These are phyloP conservation scores for Rhyzopertha dominica DNA, from an alignment of 1,140 invertebrate genomes.

Conservation along the genomic window DNA sequence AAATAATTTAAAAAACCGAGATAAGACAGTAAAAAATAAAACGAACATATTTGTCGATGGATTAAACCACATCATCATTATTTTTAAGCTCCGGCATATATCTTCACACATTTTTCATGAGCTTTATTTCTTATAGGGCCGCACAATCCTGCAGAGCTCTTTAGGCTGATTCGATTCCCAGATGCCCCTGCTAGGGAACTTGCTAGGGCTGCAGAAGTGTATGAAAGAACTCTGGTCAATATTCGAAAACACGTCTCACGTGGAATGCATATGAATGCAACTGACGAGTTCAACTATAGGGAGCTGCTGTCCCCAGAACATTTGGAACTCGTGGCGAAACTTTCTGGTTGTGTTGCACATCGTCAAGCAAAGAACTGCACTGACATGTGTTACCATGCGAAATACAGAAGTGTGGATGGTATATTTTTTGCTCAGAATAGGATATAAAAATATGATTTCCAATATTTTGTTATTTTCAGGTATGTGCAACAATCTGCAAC, in stretches of 20 bases:
- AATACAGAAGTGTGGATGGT: constrained; percentile 88
- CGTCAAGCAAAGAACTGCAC: constrained; percentile 65
- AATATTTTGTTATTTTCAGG: too few species aligned
- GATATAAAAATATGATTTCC: too few species aligned
- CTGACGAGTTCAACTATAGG: constrained; percentile 67
- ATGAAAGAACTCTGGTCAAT: constrained; percentile 83
- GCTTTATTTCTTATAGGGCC: too few species aligned
- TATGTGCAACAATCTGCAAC: constrained; percentile 91
- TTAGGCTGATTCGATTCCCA: constrained; percentile 74
- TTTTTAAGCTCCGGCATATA: too few species aligned
- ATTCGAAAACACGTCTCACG: constrained; percentile 73
- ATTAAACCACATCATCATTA: too few species aligned
- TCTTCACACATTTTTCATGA: too few species aligned
- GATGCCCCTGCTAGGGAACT: constrained; percentile 71
- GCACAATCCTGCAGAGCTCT: constrained; percentile 54
- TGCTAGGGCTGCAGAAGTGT: constrained; percentile 87
- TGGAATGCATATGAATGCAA: constrained; percentile 54
- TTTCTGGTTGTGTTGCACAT: constrained; percentile 81
- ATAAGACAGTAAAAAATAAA: too few species aligned
- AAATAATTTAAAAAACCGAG: too few species aligned
- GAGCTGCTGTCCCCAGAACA: constrained; percentile 75
- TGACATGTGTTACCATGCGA: constrained; percentile 85
- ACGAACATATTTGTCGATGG: too few species aligned
- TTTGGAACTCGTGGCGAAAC: constrained; percentile 69
- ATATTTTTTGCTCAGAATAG: too few species aligned